Evolutionary conservation across 1,140 invertebrate genomes (phyloP).

Genomic region (Agrilus planipennis): DNA sequence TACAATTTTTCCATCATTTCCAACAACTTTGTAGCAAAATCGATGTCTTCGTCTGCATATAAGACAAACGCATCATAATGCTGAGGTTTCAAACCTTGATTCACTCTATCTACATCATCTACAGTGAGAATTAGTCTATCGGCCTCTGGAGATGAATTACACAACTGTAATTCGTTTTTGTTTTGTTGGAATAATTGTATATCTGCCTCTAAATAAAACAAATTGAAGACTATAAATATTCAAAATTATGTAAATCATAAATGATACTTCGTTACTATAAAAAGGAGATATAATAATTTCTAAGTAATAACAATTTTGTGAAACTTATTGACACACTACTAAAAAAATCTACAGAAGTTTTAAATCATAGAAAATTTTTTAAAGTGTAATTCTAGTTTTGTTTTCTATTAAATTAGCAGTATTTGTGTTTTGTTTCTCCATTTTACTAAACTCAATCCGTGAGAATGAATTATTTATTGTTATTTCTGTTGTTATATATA

Average conservation of each 20-base stretch:
- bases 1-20: conserved; percentile 47
- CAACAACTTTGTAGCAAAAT: conserved; percentile 49
- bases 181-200: conserved; percentile 21
- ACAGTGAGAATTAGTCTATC: conserved; percentile 26
- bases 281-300: no score
- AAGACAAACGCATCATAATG: conserved; percentile 58
- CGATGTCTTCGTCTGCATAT: conserved; percentile 54
- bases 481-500: not conserved
- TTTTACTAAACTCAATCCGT: not conserved
- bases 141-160: conserved; percentile 7
- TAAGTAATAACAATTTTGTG: no score
- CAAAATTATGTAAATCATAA: no score
- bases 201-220: conserved; percentile 27
- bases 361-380: no score
- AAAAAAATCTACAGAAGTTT: no score
- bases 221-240: no score
- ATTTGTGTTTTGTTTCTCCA: conserved; percentile 4
- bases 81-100: conserved; percentile 39
- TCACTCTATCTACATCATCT: conserved; percentile 41
- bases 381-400: no score
- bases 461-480: not conserved
- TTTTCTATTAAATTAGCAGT: no score
- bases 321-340: no score
- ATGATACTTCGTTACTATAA: no score
- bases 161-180: conserved; percentile 9